phyloP scores from a whole-genome alignment of 2,113 vertebrate genomes.

The Malurus elegans region DNA sequence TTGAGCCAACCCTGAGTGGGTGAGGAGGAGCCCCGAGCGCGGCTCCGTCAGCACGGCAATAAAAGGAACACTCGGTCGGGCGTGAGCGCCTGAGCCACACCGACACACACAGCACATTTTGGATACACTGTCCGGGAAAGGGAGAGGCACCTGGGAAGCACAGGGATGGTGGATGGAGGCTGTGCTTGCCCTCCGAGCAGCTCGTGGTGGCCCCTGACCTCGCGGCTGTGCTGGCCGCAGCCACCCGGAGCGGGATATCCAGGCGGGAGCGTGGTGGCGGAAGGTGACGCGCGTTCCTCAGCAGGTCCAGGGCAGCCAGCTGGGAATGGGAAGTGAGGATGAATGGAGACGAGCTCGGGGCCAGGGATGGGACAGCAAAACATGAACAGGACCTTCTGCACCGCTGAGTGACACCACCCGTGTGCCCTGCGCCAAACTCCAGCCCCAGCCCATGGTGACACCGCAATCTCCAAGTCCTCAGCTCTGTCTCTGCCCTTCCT shows the following conservation, averaged over 20 bases:
- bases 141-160: background rate
- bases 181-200: constrained; percentile 8
- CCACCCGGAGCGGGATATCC: background rate
- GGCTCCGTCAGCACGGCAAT: constrained; percentile 75
- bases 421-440: accelerated
- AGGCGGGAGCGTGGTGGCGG: background rate
- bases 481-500: background rate
- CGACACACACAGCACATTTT: constrained; percentile 38
- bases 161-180: background rate
- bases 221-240: constrained; percentile 47
- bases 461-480: background rate
- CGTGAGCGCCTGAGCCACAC: background rate
- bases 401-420: background rate
- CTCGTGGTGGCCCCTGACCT: constrained; percentile 53
- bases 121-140: background rate
- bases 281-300: background rate
- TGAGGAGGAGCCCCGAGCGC: background rate
- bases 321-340: background rate
- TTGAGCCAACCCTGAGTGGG: background rate
- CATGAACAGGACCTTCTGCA: background rate
- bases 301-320: background rate
- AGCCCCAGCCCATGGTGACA: background rate
- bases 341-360: accelerated
- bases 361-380: background rate
- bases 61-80: constrained; percentile 62